A percentile compares a stretch with the other conserved stretches of the same genome.
Evolutionary conservation across 2,113 vertebrate species (phyloP).

Genomic region (Petaurus breviceps): DNA sequence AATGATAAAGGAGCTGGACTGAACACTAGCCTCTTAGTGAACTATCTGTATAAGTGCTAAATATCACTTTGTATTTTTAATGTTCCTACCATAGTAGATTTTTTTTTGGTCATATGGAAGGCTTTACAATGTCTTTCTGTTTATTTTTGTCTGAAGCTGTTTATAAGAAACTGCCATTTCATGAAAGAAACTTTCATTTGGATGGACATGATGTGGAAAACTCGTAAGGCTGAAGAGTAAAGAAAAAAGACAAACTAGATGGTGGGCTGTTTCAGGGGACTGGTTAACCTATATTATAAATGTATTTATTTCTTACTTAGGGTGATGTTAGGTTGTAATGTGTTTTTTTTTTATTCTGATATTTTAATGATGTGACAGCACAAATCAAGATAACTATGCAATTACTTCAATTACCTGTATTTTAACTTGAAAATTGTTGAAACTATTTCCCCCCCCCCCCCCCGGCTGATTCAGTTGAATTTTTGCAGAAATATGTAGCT

Average conservation of each 20-base stretch:
- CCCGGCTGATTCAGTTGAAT: background rate
- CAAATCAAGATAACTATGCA: background rate
- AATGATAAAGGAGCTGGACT: background rate
- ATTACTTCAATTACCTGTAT: background rate
- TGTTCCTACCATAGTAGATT: background rate
- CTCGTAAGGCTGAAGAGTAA: background rate
- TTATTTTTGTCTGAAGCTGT: background rate
- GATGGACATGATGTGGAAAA: background rate
- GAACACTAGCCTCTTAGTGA: background rate
- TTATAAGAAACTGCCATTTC: background rate
- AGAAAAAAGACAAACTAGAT: background rate
- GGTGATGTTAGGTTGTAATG: background rate
- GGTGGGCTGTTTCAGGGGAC: background rate
- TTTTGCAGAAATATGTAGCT: conserved; percentile 21
- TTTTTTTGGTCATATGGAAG: background rate
- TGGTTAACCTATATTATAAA: too few relatives aligned
- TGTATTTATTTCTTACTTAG: background rate
- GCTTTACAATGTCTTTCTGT: background rate
- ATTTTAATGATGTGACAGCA: background rate
- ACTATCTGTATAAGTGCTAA: background rate
- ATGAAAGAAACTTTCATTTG: background rate
- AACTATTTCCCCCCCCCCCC: too few relatives aligned
- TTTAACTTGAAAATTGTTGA: background rate
- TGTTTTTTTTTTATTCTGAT: background rate
- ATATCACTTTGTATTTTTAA: background rate